Evolutionary conservation across 2,797 vertebrate species (phyloP).

Genomic region (Coluber constrictor): DNA sequence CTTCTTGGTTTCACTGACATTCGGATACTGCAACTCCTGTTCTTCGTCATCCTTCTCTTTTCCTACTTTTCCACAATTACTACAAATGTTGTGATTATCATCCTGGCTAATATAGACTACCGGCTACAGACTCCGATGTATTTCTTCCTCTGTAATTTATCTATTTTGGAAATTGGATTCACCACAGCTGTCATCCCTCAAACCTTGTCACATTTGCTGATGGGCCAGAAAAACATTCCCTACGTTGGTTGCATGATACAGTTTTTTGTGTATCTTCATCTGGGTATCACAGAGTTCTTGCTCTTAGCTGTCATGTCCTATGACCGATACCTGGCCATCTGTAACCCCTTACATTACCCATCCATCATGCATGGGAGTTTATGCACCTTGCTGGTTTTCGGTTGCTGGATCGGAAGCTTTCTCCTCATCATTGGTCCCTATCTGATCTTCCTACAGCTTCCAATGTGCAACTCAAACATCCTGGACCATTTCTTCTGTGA

Average conservation of each 20-base stretch:
- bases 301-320: too few relatives aligned
- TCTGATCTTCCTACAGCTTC: too few relatives aligned
- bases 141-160: conserved; percentile 57
- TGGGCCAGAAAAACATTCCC: conserved; percentile 34
- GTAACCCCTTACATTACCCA: too few relatives aligned
- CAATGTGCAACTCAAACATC: too few relatives aligned
- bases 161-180: conserved; percentile 55
- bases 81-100: conserved; percentile 51
- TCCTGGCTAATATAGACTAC: conserved; percentile 36
- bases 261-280: conserved; percentile 42
- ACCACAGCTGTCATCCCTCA: conserved; percentile 44
- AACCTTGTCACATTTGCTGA: background rate
- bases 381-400: too few relatives aligned
- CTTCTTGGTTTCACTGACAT: conserved; percentile 47
- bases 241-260: conserved; percentile 41
- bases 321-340: too few relatives aligned
- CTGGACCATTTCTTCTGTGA: too few relatives aligned
- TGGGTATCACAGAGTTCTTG: too few relatives aligned
- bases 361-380: too few relatives aligned
- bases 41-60: conserved; percentile 39
- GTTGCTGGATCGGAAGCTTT: too few relatives aligned
- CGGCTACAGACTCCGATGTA: conserved; percentile 52
- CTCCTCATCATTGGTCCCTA: too few relatives aligned
- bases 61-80: conserved; percentile 44
- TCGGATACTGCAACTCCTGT: conserved; percentile 22